A percentile compares a stretch with the other conserved stretches of the same genome.
Evolutionary conservation across 2,888 invertebrate species (phyloP).

Genomic region (Melinopterus prodromus): DNA sequence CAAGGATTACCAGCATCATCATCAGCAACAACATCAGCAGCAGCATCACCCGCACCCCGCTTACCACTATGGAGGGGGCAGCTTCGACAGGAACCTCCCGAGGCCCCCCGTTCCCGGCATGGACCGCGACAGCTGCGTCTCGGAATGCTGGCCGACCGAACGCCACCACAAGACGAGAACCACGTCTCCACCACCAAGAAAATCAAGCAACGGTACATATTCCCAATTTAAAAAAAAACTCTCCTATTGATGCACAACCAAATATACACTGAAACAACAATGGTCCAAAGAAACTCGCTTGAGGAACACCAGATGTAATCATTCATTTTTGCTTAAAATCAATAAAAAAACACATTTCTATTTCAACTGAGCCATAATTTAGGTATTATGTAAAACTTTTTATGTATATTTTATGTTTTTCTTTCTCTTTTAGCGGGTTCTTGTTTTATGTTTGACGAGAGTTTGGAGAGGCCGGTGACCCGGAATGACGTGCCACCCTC

Average conservation of each 20-base stretch:
- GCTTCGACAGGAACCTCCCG: conserved; percentile 72
- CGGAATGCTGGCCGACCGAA: conserved; percentile 54
- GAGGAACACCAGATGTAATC: too few species aligned
- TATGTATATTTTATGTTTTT: conserved; percentile 21
- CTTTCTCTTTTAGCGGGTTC: conserved; percentile 28
- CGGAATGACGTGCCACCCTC: conserved; percentile 56
- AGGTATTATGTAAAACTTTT: background rate
- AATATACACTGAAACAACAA: too few species aligned
- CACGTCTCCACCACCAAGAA: conserved; percentile 49
- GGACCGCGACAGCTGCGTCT: conserved; percentile 62
- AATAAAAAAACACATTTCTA: too few species aligned
- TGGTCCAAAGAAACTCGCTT: too few species aligned
- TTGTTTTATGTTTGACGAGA: background rate
- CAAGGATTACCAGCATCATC: background rate
- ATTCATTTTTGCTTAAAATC: too few species aligned
- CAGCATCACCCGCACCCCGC: background rate
- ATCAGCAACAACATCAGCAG: conserved; percentile 24
- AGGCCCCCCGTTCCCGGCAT: conserved; percentile 87
- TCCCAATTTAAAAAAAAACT: conserved; percentile 10
- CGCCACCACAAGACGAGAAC: conserved; percentile 48
- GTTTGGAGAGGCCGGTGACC: conserved; percentile 42
- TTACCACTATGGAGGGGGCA: conserved; percentile 25
- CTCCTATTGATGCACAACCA: too few species aligned
- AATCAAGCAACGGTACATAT: conserved; percentile 46
- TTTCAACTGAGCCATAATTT: too few species aligned